Evolutionary conservation across 1,140 invertebrate genomes (phyloP).

Genomic region (Sesamia nonagrioides): DNA sequence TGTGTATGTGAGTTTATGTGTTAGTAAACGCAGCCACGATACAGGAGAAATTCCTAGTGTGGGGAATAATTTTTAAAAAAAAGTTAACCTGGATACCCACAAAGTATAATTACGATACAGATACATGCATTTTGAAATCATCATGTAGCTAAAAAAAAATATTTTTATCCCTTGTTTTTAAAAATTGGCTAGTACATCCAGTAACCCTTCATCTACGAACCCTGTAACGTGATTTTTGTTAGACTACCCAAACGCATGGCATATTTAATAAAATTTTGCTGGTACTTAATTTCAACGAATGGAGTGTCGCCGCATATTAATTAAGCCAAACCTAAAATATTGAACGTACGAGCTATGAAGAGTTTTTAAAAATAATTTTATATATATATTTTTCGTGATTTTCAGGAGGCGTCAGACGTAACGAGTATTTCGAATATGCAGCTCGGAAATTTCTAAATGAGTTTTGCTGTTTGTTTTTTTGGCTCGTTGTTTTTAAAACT

Average conservation of each 20-base stretch:
- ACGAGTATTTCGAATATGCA: conserved; percentile 32
- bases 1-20: no score
- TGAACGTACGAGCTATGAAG: conserved; percentile 45
- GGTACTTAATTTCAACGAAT: conserved; percentile 66
- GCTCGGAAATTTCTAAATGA: conserved; percentile 18
- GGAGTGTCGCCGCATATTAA: conserved; percentile 71
- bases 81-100: no score
- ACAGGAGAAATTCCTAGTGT: no score
- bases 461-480: conserved; percentile 17
- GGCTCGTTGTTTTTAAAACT: neutral
- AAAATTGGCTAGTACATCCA: conserved; percentile 50
- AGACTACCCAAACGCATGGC: conserved; percentile 72
- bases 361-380: conserved; percentile 39
- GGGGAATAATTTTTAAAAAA: no score
- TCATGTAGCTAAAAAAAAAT: neutral
- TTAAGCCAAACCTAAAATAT: conserved; percentile 69
- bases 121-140: no score
- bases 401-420: conserved; percentile 29
- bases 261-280: conserved; percentile 77
- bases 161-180: neutral
- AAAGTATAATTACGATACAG: no score
- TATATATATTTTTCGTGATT: conserved; percentile 30
- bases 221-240: conserved; percentile 74
- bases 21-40: no score
- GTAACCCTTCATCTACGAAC: conserved; percentile 48